These are phyloP conservation scores for Prochilodus magdalenae DNA, from an alignment of 2,113 vertebrate genomes.

Conservation along the genomic window DNA sequence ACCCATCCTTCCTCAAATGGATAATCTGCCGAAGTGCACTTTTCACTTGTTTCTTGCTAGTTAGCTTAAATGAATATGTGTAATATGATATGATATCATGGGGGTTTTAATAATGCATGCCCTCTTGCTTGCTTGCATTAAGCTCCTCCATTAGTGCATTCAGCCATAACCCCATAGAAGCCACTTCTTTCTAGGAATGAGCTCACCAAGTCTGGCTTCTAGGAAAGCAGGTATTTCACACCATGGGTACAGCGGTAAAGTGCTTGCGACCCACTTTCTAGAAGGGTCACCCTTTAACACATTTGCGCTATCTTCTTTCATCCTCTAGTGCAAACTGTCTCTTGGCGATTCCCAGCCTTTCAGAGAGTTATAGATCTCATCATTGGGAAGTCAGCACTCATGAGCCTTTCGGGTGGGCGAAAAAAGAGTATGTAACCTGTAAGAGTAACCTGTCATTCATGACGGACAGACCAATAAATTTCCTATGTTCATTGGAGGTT, in stretches of 20 bases:
- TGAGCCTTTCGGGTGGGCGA: too few species aligned
- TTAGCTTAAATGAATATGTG: neutral
- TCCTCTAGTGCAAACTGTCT: neutral
- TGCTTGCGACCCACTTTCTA: neutral
- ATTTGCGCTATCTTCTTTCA: neutral
- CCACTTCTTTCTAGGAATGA: slow-evolving; percentile 18
- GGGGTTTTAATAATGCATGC: neutral
- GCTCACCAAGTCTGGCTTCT: slow-evolving; percentile 14
- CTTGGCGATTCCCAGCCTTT: too few species aligned
- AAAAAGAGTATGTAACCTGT: too few species aligned
- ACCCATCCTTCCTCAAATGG: too few species aligned
- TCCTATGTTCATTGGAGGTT: too few species aligned
- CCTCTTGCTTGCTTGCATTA: neutral
- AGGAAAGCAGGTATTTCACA: slow-evolving; percentile 6
- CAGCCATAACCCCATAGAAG: neutral
- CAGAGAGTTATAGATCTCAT: too few species aligned
- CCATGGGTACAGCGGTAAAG: slow-evolving; percentile 2
- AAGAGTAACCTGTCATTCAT: too few species aligned
- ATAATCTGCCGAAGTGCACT: too few species aligned
- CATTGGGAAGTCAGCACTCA: too few species aligned
- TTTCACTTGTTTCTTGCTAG: neutral
- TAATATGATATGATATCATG: neutral
- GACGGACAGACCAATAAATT: too few species aligned
- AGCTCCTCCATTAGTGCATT: neutral
- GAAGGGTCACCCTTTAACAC: slow-evolving; percentile 8